A percentile compares a stretch with the other conserved stretches of the same genome.
Conservation (phyloP, 53 echinoderm and acorn worm species). For the Echinarachnius parma region DNA sequence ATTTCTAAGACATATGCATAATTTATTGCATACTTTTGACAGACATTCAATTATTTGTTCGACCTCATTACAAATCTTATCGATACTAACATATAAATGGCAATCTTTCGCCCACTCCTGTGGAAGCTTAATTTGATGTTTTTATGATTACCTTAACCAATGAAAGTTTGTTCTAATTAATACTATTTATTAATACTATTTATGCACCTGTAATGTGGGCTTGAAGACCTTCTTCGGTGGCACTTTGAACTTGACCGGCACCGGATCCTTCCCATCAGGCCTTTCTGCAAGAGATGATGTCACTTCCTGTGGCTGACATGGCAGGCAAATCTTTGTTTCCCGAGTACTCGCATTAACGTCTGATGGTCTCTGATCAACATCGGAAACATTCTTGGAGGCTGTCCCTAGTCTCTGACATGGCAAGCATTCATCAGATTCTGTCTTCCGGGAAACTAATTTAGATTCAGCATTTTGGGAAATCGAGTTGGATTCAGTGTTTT, state of each 20-base stretch:
- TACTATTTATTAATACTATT: neutral
- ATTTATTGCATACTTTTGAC: no score
- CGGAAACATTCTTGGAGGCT: neutral
- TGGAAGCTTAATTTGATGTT: no score
- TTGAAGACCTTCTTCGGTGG: constrained; percentile 90
- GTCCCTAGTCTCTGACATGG: constrained; percentile 11
- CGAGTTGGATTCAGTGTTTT: no score
- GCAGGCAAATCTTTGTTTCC: neutral
- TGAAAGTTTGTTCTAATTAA: no score
- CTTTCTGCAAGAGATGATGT: neutral
- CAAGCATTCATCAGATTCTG: neutral
- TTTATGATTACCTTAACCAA: no score
- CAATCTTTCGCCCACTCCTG: no score
- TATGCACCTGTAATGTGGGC: constrained; percentile 78
- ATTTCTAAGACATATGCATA: no score
- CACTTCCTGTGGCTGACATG: constrained; percentile 5
- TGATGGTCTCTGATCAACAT: neutral
- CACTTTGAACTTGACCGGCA: constrained; percentile 61
- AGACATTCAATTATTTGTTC: no score
- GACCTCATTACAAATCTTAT: no score
- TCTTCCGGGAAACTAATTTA: no score
- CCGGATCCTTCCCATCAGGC: constrained; percentile 3
- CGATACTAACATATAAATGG: no score
- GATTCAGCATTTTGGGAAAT: no score
- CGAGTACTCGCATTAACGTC: neutral